phyloP scores from a whole-genome alignment of 1,140 invertebrate genomes.

The Monochamus saltuarius region DNA sequence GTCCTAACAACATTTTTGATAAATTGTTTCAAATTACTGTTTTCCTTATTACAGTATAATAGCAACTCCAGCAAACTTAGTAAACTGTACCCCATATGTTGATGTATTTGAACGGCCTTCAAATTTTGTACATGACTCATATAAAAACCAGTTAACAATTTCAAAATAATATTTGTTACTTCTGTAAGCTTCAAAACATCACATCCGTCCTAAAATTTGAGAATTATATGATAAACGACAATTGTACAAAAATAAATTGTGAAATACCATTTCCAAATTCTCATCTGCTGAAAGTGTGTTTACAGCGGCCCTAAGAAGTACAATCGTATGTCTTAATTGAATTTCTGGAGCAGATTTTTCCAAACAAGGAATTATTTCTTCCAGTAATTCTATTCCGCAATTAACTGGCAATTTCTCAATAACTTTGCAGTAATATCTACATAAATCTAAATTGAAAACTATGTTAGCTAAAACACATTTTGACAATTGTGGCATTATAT shows the following conservation, averaged over 20 bases:
- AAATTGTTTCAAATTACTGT: conserved; percentile 28
- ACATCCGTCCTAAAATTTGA: conserved; percentile 26
- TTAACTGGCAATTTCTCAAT: conserved; percentile 34
- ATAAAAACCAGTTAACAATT: conserved; percentile 34
- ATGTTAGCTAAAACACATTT: conserved; percentile 43
- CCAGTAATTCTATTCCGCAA: conserved; percentile 37
- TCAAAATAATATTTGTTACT: conserved; percentile 31
- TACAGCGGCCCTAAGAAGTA: conserved; percentile 30
- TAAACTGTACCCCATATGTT: conserved; percentile 42
- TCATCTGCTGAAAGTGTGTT: conserved; percentile 27
- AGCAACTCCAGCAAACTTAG: conserved; percentile 40
- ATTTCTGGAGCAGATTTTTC: conserved; percentile 30
- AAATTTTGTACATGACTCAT: conserved; percentile 29
- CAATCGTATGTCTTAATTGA: conserved; percentile 23
- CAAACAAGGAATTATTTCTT: conserved; percentile 37
- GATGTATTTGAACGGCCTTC: conserved; percentile 30
- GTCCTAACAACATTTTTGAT: conserved; percentile 32
- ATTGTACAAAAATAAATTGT: conserved; percentile 1
- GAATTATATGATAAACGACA: background rate
- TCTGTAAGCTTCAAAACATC: conserved; percentile 27
- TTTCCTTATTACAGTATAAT: conserved; percentile 31
- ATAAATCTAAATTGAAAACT: conserved; percentile 35
- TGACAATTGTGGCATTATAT: conserved; percentile 41
- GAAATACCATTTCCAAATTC: conserved; percentile 26
- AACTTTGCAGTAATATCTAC: conserved; percentile 32